phyloP scores from a whole-genome alignment of 2,797 vertebrate genomes.

The Pogoniulus pusillus region DNA sequence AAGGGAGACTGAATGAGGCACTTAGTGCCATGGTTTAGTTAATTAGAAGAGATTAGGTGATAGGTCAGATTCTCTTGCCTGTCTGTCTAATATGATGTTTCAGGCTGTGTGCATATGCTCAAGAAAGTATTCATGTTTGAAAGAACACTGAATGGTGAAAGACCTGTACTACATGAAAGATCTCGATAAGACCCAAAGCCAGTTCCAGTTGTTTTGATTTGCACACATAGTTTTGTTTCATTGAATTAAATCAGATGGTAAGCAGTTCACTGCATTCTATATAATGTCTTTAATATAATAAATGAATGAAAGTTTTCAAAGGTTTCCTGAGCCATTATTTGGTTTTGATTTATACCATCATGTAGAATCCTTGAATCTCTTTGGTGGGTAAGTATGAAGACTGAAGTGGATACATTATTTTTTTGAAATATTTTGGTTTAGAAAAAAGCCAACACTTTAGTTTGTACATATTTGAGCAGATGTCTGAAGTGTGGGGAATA shows the following conservation, averaged over 20 bases:
- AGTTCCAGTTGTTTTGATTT: background rate
- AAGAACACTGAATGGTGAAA: background rate
- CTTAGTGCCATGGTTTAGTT: too few species aligned
- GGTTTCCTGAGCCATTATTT: slow-evolving; percentile 2
- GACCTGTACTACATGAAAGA: background rate
- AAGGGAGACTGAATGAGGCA: too few species aligned
- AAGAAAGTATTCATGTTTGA: background rate
- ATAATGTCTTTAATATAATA: slow-evolving; percentile 7
- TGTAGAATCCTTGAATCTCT: slow-evolving; percentile 1
- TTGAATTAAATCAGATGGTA: slow-evolving; percentile 14
- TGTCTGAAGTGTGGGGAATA: background rate
- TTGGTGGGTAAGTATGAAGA: background rate
- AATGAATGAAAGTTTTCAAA: slow-evolving; percentile 26
- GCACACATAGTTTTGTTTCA: background rate
- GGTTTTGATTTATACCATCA: slow-evolving; percentile 1
- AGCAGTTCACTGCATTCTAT: background rate
- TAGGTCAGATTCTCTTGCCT: background rate
- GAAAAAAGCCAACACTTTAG: background rate
- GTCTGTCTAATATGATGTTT: background rate
- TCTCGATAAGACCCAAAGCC: background rate
- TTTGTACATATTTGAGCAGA: background rate
- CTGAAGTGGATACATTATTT: background rate
- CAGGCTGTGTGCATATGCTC: background rate
- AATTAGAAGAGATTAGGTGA: too few species aligned
- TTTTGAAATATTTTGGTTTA: background rate